A percentile compares a stretch with the other conserved stretches of the same genome.
Evolutionary conservation across 2,113 vertebrate genomes (phyloP).

Genomic region (Phoenicopterus ruber): DNA sequence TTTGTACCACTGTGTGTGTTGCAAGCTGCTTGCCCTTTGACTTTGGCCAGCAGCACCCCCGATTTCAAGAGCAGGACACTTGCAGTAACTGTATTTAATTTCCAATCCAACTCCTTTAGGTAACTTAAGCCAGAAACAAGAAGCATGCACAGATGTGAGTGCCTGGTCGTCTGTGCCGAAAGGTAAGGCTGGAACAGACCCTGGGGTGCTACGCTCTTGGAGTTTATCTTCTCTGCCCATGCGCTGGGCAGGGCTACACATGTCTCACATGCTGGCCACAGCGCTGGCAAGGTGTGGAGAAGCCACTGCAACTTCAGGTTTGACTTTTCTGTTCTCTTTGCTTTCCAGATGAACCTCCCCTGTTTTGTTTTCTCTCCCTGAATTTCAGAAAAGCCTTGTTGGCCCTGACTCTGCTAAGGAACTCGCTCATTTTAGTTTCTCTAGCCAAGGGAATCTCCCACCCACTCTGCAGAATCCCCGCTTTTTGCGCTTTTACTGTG

Average conservation of each 20-base stretch:
- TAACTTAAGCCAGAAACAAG: neutral
- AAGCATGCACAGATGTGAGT: neutral
- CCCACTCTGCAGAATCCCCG: neutral
- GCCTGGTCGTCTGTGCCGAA: neutral
- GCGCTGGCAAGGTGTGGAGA: neutral
- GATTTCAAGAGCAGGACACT: neutral
- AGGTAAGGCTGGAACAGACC: slow-evolving; percentile 14
- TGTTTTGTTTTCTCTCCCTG: neutral
- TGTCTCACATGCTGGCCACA: neutral
- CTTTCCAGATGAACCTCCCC: neutral
- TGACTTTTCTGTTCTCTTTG: neutral
- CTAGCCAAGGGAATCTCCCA: neutral
- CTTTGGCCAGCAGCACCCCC: neutral
- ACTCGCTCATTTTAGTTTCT: neutral
- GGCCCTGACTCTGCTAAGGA: neutral
- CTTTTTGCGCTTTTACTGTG: neutral
- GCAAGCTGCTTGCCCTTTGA: neutral
- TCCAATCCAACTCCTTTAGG: neutral
- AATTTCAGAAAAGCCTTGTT: neutral
- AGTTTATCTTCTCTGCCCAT: neutral
- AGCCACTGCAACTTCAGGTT: neutral
- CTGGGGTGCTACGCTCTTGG: neutral
- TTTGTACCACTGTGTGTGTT: neutral
- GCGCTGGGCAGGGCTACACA: neutral
- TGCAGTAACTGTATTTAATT: neutral